Conservation (phyloP, 30 jellyfish, hydroid and myxozoan genomes). For the Pelagia noctiluca region DNA sequence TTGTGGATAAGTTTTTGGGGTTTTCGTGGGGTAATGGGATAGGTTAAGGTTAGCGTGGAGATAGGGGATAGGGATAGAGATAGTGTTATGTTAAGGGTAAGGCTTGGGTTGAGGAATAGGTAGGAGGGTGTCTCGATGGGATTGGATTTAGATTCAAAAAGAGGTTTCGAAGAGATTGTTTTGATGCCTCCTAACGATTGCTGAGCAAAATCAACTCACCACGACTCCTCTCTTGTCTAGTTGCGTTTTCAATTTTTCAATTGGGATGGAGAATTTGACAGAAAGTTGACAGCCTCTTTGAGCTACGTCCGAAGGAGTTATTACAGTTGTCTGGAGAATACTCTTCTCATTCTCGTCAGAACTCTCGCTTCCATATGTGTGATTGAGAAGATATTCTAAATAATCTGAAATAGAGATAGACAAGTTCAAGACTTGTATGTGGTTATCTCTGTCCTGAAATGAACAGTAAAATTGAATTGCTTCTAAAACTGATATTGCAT, state of each 20-base stretch:
- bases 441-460: too few relatives aligned
- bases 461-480: too few relatives aligned
- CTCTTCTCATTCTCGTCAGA: background rate
- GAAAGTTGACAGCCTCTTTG: slow-evolving; percentile 94
- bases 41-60: background rate
- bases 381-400: slow-evolving; percentile 57
- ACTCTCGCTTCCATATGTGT: slow-evolving; percentile 16
- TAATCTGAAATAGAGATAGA: slow-evolving; percentile 9
- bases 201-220: slow-evolving; percentile 49
- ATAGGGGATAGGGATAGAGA: background rate
- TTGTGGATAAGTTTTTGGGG: too few relatives aligned
- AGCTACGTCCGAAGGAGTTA: slow-evolving; percentile 72
- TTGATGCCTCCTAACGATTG: background rate
- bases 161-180: background rate
- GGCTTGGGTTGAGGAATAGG: background rate
- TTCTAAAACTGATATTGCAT: too few relatives aligned
- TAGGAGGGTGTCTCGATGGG: background rate
- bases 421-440: background rate
- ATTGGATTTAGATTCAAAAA: too few relatives aligned
- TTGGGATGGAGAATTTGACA: slow-evolving; percentile 64
- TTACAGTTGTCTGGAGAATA: slow-evolving; percentile 7
- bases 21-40: too few relatives aligned
- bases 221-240: slow-evolving; percentile 84
- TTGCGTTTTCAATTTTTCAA: slow-evolving; percentile 38
- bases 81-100: background rate